Evolutionary conservation across 2,888 invertebrate species (phyloP).

Genomic region (Temnothorax unifasciatus): DNA sequence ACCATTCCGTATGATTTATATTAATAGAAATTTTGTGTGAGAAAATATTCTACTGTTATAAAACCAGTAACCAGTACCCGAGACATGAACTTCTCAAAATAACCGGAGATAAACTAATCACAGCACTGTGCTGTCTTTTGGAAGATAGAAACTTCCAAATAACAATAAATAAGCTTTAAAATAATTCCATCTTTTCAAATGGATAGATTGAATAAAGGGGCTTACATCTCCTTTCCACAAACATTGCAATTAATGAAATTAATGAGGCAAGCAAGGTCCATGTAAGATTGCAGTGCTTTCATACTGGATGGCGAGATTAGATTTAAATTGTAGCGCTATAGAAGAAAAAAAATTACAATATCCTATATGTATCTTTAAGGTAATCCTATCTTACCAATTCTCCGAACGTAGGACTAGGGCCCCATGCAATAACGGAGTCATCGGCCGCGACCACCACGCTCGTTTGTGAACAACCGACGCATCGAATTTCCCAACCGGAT

Average conservation of each 20-base stretch:
- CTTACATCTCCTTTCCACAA: neutral
- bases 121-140: neutral
- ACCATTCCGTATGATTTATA: neutral
- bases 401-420: conserved; percentile 97
- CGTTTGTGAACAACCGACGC: conserved; percentile 94
- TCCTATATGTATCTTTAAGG: neutral
- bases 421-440: conserved; percentile 96
- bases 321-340: neutral
- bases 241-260: neutral
- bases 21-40: neutral
- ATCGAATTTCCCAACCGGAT: conserved; percentile 96
- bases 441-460: conserved; percentile 96
- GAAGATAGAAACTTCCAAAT: neutral
- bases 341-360: neutral
- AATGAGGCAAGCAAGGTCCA: neutral
- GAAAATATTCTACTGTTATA: neutral
- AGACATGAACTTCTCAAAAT: neutral
- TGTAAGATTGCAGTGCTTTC: neutral
- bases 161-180: neutral
- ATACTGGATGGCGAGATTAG: neutral
- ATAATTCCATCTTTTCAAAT: neutral
- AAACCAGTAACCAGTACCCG: neutral
- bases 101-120: neutral
- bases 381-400: conserved; percentile 90
- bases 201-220: neutral